A percentile compares a stretch with the other conserved stretches of the same genome.
phyloP scores from a whole-genome alignment of 2,888 invertebrate species.

The Agrotis exclamationis region DNA sequence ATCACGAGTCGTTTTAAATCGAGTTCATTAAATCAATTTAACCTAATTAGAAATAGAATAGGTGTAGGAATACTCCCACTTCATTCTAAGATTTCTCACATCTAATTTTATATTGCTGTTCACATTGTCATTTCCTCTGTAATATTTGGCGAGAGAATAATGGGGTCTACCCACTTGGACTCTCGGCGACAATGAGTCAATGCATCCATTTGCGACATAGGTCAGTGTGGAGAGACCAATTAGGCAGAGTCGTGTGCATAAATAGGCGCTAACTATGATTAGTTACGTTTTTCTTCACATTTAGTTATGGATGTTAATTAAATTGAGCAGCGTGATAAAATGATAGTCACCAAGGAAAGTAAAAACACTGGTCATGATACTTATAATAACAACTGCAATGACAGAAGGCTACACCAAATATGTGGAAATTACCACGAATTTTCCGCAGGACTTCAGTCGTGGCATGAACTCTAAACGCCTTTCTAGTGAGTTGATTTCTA shows the following conservation, averaged over 20 bases:
- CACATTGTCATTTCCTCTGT: slow-evolving; percentile 16
- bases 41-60: no score
- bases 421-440: no score
- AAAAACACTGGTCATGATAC: no score
- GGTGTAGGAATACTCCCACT: no score
- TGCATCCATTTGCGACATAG: not conserved
- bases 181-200: slow-evolving; percentile 12
- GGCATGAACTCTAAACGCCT: no score
- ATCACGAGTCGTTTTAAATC: no score
- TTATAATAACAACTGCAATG: no score
- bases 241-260: not conserved
- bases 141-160: slow-evolving; percentile 27
- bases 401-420: no score
- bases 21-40: not conserved
- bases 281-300: slow-evolving; percentile 1
- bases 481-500: no score
- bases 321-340: slow-evolving; percentile 4
- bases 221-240: not conserved
- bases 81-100: not conserved
- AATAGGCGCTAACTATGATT: slow-evolving; percentile 3
- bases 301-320: not conserved
- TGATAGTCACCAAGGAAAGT: not conserved
- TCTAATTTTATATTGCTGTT: not conserved
- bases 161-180: not conserved
- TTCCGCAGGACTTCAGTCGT: no score